A percentile compares a stretch with the other conserved stretches of the same genome.
phyloP scores from a whole-genome alignment of 2,113 vertebrate species.

The Siphamia tubifer region DNA sequence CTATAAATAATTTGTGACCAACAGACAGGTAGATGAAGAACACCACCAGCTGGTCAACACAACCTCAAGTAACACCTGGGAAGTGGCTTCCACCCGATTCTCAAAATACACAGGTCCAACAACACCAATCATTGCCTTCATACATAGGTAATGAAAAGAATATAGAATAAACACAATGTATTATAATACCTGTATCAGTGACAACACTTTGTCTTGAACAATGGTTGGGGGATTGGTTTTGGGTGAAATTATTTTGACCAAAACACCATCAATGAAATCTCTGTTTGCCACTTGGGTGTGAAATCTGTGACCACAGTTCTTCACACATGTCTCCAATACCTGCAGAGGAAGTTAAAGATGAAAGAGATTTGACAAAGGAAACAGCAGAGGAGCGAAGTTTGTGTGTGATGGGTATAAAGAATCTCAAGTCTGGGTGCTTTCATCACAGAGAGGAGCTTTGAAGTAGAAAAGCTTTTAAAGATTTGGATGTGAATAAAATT shows the following conservation, averaged over 20 bases:
- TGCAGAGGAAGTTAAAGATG: constrained; percentile 40
- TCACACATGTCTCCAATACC: constrained; percentile 98
- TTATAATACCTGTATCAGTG: constrained; percentile 89
- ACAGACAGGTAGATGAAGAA: not conserved
- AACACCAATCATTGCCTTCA: not conserved
- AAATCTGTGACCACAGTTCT: constrained; percentile 98
- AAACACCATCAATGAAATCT: constrained; percentile 94
- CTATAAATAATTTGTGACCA: constrained; percentile 39
- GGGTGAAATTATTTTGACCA: constrained; percentile 95
- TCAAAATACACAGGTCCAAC: not conserved
- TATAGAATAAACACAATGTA: not conserved
- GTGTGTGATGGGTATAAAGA: not conserved
- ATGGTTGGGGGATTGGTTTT: constrained; percentile 95
- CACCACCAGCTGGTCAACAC: constrained; percentile 6
- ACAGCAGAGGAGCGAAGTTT: not conserved
- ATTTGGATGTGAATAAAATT: constrained; percentile 9
- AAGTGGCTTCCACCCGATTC: not conserved
- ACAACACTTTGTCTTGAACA: constrained; percentile 97
- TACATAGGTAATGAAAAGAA: not conserved
- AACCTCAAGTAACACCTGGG: constrained; percentile 23
- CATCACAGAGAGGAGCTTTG: constrained; percentile 6
- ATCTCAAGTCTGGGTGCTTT: constrained; percentile 5
- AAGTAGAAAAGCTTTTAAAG: constrained; percentile 33
- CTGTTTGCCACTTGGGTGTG: constrained; percentile 92
- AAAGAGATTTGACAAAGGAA: not conserved